Evolutionary conservation across 1,140 invertebrate species (phyloP).

Genomic region (Triops cancriformis): DNA sequence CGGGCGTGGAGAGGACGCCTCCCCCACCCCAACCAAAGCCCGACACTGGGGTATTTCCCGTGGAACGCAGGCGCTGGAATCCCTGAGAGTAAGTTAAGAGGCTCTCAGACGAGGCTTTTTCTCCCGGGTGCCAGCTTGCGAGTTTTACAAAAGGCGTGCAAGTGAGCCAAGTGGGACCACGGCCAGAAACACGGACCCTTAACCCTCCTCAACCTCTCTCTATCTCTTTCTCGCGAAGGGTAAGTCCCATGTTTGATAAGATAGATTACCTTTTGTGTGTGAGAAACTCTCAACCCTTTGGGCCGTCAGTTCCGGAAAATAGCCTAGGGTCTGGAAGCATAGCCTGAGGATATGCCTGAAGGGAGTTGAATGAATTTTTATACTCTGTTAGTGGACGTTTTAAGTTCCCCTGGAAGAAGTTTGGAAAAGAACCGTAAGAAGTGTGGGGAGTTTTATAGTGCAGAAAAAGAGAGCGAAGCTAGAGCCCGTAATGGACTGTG

Average conservation of each 20-base stretch:
- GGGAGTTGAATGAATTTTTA: background rate
- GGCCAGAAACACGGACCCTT: background rate
- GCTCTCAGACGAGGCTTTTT: constrained; percentile 4
- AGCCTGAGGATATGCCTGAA: background rate
- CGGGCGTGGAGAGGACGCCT: background rate
- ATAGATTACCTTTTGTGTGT: background rate
- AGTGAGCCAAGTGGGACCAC: constrained; percentile 4
- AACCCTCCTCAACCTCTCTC: background rate
- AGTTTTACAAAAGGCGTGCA: constrained; percentile 7
- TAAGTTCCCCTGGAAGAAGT: background rate
- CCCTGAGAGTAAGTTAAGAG: background rate
- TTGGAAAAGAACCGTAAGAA: background rate
- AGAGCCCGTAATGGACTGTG: background rate
- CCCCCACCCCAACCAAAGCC: no score
- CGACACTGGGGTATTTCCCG: background rate
- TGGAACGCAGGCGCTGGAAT: background rate
- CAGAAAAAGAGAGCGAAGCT: background rate
- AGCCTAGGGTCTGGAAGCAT: no score
- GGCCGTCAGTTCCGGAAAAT: background rate
- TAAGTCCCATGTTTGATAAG: background rate
- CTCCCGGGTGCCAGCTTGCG: background rate
- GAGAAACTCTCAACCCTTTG: background rate
- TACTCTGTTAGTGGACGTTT: background rate
- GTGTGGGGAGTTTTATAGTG: no score
- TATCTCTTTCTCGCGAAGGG: background rate